Evolutionary conservation across 2,113 vertebrate genomes (phyloP).

Genomic region (Thamnaconus septentrionalis): DNA sequence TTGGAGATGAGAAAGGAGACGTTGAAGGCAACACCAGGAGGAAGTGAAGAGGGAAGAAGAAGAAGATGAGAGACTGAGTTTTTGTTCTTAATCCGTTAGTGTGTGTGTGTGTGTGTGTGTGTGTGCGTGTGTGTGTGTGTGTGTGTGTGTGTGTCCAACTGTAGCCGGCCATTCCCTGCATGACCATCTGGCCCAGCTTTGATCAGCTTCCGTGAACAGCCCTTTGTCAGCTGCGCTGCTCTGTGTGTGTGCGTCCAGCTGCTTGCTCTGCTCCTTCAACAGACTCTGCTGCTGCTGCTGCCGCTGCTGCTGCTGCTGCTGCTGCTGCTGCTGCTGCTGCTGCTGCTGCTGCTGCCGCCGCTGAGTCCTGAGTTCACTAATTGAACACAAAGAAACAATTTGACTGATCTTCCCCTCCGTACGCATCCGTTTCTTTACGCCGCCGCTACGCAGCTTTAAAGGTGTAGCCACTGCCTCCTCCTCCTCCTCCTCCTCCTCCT

Average conservation of each 20-base stretch:
- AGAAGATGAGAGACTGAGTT: neutral
- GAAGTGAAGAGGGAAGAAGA: neutral
- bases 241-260: constrained; percentile 37
- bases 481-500: too few relatives aligned
- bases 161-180: constrained; percentile 48
- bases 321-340: constrained; percentile 30
- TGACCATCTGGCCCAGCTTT: constrained; percentile 65
- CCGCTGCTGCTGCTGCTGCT: neutral
- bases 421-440: constrained; percentile 46
- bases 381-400: constrained; percentile 64
- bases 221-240: constrained; percentile 57
- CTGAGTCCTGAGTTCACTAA: constrained; percentile 36
- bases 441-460: neutral
- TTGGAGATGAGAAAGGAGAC: too few relatives aligned
- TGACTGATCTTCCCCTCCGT: constrained; percentile 43
- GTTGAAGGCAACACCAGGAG: too few relatives aligned
- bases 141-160: constrained; percentile 43
- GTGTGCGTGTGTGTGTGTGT: neutral
- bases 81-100: neutral
- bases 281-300: constrained; percentile 49
- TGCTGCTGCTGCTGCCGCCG: too few relatives aligned
- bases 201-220: constrained; percentile 62
- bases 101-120: constrained; percentile 3
- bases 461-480: constrained; percentile 4
- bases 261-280: constrained; percentile 59